Evolutionary conservation across 2,888 invertebrate genomes (phyloP).

Genomic region (Cyaniris semiargus): DNA sequence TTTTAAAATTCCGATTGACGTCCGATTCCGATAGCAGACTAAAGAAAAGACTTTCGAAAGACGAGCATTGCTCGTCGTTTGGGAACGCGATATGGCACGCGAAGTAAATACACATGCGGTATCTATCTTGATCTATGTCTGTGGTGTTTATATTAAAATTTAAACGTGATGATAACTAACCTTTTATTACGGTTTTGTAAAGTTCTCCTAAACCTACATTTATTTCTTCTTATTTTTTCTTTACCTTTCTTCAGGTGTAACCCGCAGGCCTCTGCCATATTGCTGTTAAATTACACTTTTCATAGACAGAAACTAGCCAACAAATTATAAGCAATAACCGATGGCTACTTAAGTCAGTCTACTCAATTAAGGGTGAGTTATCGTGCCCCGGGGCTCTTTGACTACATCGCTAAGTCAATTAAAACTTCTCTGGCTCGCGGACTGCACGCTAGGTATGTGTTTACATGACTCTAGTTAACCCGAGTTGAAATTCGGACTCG

Average conservation of each 20-base stretch:
- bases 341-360: slow-evolving; percentile 19
- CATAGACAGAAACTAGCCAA: neutral
- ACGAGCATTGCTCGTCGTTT: too few relatives aligned
- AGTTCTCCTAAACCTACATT: neutral
- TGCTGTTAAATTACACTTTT: slow-evolving; percentile 10
- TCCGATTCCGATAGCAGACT: too few relatives aligned
- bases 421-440: neutral
- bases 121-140: too few relatives aligned
- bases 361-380: slow-evolving; percentile 13
- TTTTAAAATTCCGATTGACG: too few relatives aligned
- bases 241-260: neutral
- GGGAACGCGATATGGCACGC: too few relatives aligned
- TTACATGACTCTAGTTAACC: neutral
- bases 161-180: neutral
- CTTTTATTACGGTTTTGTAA: neutral
- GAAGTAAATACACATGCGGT: too few relatives aligned
- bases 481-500: neutral
- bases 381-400: neutral
- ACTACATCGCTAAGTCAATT: slow-evolving; percentile 15
- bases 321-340: slow-evolving; percentile 18
- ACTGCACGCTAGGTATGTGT: neutral
- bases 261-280: neutral
- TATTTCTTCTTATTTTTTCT: neutral
- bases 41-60: too few relatives aligned
- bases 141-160: too few relatives aligned